Conservation (phyloP, 2,888 invertebrate genomes). For the Anagyrus pseudococci region DNA sequence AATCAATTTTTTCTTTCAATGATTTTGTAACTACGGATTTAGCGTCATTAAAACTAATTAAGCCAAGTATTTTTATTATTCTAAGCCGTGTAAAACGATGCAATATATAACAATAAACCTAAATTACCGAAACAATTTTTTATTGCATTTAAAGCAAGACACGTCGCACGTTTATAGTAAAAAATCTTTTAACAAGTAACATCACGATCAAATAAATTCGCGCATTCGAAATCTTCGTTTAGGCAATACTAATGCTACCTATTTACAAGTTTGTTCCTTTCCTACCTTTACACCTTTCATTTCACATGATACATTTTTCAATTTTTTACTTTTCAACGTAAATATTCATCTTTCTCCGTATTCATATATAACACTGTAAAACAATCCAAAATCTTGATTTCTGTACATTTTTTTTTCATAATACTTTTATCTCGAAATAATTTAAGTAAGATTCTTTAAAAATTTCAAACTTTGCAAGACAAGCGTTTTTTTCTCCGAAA, state of each 20-base stretch:
- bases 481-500: too few species aligned
- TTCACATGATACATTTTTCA: neutral
- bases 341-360: slow-evolving; percentile 30
- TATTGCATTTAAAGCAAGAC: slow-evolving; percentile 17
- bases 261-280: slow-evolving; percentile 41
- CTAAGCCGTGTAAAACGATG: slow-evolving; percentile 48
- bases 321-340: neutral
- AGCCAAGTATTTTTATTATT: slow-evolving; percentile 8
- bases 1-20: slow-evolving; percentile 39
- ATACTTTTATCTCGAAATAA: too few species aligned
- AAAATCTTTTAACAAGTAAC: slow-evolving; percentile 37
- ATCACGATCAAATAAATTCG: slow-evolving; percentile 35
- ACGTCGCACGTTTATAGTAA: slow-evolving; percentile 20
- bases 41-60: slow-evolving; percentile 36
- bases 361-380: slow-evolving; percentile 9
- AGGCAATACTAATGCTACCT: slow-evolving; percentile 46
- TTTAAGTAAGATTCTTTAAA: too few species aligned
- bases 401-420: slow-evolving; percentile 21
- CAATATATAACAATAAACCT: slow-evolving; percentile 53
- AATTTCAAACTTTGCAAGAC: too few species aligned
- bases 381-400: slow-evolving; percentile 13
- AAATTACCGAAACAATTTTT: slow-evolving; percentile 18
- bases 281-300: neutral
- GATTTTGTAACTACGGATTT: slow-evolving; percentile 41
- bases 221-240: slow-evolving; percentile 43